phyloP scores from a whole-genome alignment of 2,113 vertebrate species.

The Paradoxurus hermaphroditus region DNA sequence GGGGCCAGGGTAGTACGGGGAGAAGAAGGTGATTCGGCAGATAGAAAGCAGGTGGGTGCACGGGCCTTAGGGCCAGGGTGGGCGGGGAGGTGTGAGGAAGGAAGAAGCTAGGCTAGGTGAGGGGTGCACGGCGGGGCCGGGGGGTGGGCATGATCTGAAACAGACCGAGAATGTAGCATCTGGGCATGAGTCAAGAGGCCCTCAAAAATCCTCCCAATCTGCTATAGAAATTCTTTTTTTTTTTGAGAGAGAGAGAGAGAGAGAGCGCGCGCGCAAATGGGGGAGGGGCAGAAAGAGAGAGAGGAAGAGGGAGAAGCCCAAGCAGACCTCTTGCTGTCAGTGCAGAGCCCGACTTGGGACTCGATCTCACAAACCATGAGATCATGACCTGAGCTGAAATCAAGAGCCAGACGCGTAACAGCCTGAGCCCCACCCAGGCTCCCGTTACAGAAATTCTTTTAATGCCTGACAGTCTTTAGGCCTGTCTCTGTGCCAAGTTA shows the following conservation, averaged over 20 bases:
- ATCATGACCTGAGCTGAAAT: too few relatives aligned
- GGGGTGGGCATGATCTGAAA: neutral
- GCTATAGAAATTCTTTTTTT: neutral
- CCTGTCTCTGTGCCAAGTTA: neutral
- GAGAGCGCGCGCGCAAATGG: accelerated
- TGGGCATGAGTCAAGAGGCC: neutral
- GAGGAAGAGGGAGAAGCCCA: too few relatives aligned
- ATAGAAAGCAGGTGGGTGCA: neutral
- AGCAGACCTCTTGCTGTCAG: too few relatives aligned
- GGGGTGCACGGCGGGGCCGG: neutral
- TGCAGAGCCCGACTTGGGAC: too few relatives aligned
- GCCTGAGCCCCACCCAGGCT: too few relatives aligned
- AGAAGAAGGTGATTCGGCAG: neutral
- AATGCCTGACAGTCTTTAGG: neutral
- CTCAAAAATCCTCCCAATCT: neutral
- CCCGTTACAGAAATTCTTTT: neutral
- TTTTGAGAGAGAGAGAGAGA: too few relatives aligned
- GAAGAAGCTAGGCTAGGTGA: neutral
- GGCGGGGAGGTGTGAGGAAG: neutral
- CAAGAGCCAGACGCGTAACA: too few relatives aligned
- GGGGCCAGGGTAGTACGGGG: neutral
- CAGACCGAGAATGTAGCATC: neutral
- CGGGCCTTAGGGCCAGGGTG: neutral
- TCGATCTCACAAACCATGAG: too few relatives aligned
- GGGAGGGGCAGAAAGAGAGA: too few relatives aligned